These are phyloP conservation scores for Mesocentrotus franciscanus DNA, from an alignment of 53 echinoderm and acorn worm genomes.

Conservation along the genomic window DNA sequence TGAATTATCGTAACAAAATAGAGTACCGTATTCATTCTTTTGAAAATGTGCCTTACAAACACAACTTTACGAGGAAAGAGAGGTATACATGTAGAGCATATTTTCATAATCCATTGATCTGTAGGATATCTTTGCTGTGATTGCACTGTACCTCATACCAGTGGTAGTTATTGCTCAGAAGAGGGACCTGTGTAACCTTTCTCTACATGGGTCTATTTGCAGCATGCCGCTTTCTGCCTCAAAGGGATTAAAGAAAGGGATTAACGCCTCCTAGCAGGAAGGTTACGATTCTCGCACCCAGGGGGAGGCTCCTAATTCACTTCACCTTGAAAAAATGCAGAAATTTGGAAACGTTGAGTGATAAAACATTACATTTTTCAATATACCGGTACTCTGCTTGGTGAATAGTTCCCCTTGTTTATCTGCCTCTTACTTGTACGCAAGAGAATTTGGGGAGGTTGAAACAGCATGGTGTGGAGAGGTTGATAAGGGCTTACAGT, in stretches of 20 bases:
- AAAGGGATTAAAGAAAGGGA: constrained; percentile 47
- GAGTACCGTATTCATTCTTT: not conserved
- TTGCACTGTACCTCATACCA: not conserved
- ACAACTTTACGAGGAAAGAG: not conserved
- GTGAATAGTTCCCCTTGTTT: constrained; percentile 30
- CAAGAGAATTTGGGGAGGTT: not conserved
- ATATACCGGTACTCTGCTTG: not conserved
- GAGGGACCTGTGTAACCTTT: constrained; percentile 16
- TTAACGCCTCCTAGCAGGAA: constrained; percentile 38
- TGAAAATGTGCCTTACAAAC: not conserved
- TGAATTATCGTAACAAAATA: too few relatives aligned
- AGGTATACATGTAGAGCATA: not conserved
- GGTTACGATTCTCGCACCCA: not conserved
- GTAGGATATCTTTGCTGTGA: not conserved
- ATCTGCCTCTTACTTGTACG: not conserved
- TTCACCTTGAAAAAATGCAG: constrained; percentile 20
- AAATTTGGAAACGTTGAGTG: constrained; percentile 42
- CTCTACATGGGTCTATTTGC: constrained; percentile 18
- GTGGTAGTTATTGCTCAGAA: not conserved
- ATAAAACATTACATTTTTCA: constrained; percentile 30
- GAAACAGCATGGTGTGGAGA: constrained; percentile 6
- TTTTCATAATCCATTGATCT: not conserved
- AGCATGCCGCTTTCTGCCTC: constrained; percentile 49
- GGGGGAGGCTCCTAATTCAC: constrained; percentile 41
- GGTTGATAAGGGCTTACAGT: constrained; percentile 18